phyloP scores from a whole-genome alignment of 2,797 vertebrate species.

The Kryptolebias ocellatus region DNA sequence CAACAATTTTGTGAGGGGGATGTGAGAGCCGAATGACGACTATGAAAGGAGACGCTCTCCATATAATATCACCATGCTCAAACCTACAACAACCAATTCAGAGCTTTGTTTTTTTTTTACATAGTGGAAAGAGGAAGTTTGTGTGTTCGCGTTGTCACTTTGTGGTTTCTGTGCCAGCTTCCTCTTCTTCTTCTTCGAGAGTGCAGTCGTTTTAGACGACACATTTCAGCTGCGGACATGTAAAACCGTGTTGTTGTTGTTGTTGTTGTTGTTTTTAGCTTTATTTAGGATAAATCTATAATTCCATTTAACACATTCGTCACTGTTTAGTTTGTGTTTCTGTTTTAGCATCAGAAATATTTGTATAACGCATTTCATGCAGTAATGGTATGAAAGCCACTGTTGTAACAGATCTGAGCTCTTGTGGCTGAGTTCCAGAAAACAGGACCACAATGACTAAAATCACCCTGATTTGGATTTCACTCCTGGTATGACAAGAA shows the following conservation, averaged over 20 bases:
- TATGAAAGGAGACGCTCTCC: conserved; percentile 33
- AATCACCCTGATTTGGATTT: conserved; percentile 2
- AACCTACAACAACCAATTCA: conserved; percentile 10
- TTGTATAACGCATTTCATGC: too few relatives aligned
- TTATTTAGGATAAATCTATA: not conserved
- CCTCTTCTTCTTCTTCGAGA: conserved; percentile 6
- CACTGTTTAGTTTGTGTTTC: conserved; percentile 5
- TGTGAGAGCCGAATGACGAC: conserved; percentile 43
- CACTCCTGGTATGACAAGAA: too few relatives aligned
- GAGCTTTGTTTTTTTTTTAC: not conserved
- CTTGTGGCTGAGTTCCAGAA: not conserved
- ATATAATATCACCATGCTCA: not conserved
- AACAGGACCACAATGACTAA: too few relatives aligned
- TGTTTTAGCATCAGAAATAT: conserved; percentile 9
- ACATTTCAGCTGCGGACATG: not conserved
- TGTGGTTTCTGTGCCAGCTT: conserved; percentile 44
- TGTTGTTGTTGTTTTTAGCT: not conserved
- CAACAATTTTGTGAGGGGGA: not conserved
- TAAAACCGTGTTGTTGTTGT: not conserved
- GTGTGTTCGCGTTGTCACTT: conserved; percentile 23
- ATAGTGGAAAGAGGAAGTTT: conserved; percentile 39
- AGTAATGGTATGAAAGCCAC: too few relatives aligned
- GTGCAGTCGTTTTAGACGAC: not conserved
- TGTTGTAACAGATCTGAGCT: too few relatives aligned
- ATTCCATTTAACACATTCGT: not conserved